A percentile compares a stretch with the other conserved stretches of the same genome.
Conservation (phyloP, 2,113 vertebrate genomes). For the Oncorhynchus clarkii region DNA sequence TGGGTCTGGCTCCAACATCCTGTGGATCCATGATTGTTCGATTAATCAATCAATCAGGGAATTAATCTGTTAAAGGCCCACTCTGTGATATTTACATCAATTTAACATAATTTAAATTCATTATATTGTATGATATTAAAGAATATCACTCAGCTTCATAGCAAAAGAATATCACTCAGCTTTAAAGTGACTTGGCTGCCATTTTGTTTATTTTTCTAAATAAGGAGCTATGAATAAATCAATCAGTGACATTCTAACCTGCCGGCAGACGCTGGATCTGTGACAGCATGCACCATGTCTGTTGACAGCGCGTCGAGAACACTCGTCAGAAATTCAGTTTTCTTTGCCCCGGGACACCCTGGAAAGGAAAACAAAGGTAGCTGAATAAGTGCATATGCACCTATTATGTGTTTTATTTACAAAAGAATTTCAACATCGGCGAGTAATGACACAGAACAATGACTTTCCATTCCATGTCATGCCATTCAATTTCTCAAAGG, state of each 20-base stretch:
- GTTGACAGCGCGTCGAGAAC: conserved; percentile 93
- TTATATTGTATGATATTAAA: background rate
- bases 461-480: conserved; percentile 7
- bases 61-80: too few species aligned
- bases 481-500: conserved; percentile 4
- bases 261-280: conserved; percentile 84
- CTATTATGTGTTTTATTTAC: conserved; percentile 22
- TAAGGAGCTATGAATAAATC: too few species aligned
- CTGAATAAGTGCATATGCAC: conserved; percentile 3
- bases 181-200: too few species aligned
- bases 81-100: too few species aligned
- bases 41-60: background rate
- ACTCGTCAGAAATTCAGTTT: conserved; percentile 94
- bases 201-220: too few species aligned
- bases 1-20: conserved; percentile 91
- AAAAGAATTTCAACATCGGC: conserved; percentile 16
- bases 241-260: conserved; percentile 70
- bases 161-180: background rate
- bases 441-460: conserved; percentile 22
- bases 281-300: conserved; percentile 96
- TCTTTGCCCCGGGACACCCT: conserved; percentile 95
- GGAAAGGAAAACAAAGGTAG: conserved; percentile 52
- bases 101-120: background rate
- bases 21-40: conserved; percentile 39
- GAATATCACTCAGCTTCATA: background rate